Percentiles rank a stretch among this genome's conserved stretches.
phyloP scores from a whole-genome alignment of 2,888 invertebrate genomes.

The Heteromyza rotundicornis region DNA sequence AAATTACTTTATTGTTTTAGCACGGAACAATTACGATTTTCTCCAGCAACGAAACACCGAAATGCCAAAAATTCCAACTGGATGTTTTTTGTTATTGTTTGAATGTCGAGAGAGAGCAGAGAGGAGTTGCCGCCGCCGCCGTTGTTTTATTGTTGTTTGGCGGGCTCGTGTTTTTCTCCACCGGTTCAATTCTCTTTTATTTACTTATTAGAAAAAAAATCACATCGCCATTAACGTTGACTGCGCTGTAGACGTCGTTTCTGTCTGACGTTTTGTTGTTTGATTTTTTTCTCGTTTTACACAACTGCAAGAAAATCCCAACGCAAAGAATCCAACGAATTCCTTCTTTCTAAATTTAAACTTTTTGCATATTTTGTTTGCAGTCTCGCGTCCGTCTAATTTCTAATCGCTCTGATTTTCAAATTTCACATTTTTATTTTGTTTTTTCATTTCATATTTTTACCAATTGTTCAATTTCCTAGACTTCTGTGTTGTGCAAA shows the following conservation, averaged over 20 bases:
- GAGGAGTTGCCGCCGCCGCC: background rate
- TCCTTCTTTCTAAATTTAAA: slow-evolving; percentile 34
- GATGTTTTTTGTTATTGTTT: slow-evolving; percentile 23
- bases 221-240: background rate
- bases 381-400: background rate
- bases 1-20: background rate
- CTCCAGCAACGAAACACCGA: slow-evolving; percentile 5
- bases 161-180: slow-evolving; percentile 1
- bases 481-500: background rate
- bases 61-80: slow-evolving; percentile 28
- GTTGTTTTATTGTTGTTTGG: slow-evolving; percentile 1
- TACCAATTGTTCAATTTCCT: background rate
- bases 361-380: background rate
- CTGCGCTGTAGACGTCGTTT: slow-evolving; percentile 9
- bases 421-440: no score
- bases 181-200: background rate
- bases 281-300: background rate
- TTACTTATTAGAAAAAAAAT: background rate
- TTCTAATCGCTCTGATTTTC: background rate
- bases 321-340: slow-evolving; percentile 39
- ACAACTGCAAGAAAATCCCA: slow-evolving; percentile 29
- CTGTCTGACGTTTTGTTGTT: slow-evolving; percentile 30
- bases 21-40: background rate
- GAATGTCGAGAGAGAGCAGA: background rate
- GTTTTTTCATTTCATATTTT: background rate